phyloP scores from a whole-genome alignment of 2,797 vertebrate species.

The Cuniculus paca region DNA sequence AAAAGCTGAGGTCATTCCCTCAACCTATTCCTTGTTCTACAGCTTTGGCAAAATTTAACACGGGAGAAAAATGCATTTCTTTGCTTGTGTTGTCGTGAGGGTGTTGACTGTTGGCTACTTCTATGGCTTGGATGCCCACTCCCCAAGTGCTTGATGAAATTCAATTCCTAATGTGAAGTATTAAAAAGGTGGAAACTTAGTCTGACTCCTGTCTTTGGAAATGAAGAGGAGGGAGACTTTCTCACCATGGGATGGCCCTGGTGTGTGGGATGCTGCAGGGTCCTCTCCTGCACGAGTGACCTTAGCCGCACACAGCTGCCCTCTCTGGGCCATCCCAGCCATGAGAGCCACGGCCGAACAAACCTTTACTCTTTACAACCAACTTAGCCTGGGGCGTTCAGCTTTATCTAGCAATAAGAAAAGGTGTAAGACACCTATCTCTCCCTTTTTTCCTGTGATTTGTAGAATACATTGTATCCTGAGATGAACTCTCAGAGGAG shows the following conservation, averaged over 20 bases:
- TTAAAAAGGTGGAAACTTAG: neutral
- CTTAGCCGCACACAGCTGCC: neutral
- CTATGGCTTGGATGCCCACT: neutral
- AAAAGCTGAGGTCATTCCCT: neutral
- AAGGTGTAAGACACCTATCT: neutral
- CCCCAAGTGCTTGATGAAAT: neutral
- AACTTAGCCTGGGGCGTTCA: neutral
- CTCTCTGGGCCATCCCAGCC: neutral
- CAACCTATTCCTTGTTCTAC: neutral
- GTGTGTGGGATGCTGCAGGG: rapidly evolving
- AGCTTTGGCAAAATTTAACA: neutral
- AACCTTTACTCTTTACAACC: neutral
- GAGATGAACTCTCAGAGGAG: neutral
- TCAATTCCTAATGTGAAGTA: neutral
- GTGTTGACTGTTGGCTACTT: neutral
- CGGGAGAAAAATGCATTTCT: neutral
- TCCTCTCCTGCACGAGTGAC: neutral
- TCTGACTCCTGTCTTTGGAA: neutral
- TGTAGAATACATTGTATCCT: neutral
- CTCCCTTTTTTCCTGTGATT: neutral
- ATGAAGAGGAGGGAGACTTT: neutral
- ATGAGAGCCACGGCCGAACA: neutral
- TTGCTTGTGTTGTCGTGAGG: neutral
- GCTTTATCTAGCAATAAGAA: neutral
- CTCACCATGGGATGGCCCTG: rapidly evolving